phyloP scores from a whole-genome alignment of 2,888 invertebrate genomes.

The Pyrrhosoma nymphula region DNA sequence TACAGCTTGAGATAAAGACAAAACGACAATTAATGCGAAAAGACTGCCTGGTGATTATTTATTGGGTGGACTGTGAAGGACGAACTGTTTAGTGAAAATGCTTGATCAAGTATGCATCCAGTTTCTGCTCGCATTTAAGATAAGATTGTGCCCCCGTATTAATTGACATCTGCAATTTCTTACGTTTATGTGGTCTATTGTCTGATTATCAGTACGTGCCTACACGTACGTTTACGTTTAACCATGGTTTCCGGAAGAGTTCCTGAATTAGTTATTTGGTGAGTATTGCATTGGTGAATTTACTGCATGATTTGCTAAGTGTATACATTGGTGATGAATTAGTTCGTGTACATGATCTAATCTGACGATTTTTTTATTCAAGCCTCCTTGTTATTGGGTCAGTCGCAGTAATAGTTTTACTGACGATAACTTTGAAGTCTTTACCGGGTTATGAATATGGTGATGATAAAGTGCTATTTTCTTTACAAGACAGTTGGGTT shows the following conservation, averaged over 20 bases:
- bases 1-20: neutral
- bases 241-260: conserved; percentile 17
- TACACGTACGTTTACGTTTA: neutral
- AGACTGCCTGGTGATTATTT: neutral
- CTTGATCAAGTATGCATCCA: neutral
- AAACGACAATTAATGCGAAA: neutral
- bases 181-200: neutral
- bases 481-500: conserved; percentile 85
- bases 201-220: neutral
- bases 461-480: conserved; percentile 40
- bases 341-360: conserved; percentile 68
- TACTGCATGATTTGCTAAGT: neutral
- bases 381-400: conserved; percentile 78
- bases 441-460: conserved; percentile 74
- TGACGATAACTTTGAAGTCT: conserved; percentile 78
- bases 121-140: neutral
- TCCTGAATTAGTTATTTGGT: conserved; percentile 57
- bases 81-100: neutral
- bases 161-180: neutral
- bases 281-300: neutral
- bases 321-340: neutral
- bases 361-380: conserved; percentile 74
- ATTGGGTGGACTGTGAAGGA: neutral
- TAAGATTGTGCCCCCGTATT: neutral
- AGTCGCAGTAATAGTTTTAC: conserved; percentile 77